phyloP scores from a whole-genome alignment of 2,113 vertebrate genomes.

The Prolemur simus region DNA sequence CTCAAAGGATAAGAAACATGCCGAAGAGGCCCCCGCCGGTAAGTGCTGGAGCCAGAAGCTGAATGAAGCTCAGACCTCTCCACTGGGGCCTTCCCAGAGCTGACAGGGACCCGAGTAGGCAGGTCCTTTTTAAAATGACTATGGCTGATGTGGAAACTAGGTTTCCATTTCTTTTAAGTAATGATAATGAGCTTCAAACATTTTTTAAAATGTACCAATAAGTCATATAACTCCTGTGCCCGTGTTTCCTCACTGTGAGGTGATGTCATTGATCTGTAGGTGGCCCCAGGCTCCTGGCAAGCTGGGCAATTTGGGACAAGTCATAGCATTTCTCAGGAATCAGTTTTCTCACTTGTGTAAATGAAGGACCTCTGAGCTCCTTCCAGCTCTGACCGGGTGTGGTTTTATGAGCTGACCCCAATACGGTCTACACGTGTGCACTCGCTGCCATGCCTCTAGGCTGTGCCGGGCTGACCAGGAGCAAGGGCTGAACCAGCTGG shows the following conservation, averaged over 20 bases:
- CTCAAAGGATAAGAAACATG: neutral
- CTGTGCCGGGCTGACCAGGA: neutral
- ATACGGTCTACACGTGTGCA: neutral
- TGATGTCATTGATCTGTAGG: neutral
- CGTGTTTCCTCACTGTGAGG: neutral
- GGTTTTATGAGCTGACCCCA: neutral
- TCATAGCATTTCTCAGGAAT: neutral
- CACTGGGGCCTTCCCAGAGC: neutral
- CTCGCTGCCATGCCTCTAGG: neutral
- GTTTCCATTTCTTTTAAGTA: neutral
- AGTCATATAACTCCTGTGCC: neutral
- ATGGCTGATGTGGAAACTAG: neutral
- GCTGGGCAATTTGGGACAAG: neutral
- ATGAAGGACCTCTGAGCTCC: neutral
- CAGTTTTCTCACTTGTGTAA: neutral
- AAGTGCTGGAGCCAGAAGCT: neutral
- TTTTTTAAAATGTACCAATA: neutral
- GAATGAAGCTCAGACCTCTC: neutral
- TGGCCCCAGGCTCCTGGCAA: neutral
- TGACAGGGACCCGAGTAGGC: neutral
- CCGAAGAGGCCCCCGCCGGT: neutral
- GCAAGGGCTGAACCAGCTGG: neutral
- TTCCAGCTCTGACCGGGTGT: neutral
- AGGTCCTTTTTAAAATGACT: neutral
- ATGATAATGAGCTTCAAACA: neutral